Percentiles rank a stretch among this genome's conserved stretches.
phyloP scores from a whole-genome alignment of 2,113 vertebrate genomes.

The Caretta caretta region DNA sequence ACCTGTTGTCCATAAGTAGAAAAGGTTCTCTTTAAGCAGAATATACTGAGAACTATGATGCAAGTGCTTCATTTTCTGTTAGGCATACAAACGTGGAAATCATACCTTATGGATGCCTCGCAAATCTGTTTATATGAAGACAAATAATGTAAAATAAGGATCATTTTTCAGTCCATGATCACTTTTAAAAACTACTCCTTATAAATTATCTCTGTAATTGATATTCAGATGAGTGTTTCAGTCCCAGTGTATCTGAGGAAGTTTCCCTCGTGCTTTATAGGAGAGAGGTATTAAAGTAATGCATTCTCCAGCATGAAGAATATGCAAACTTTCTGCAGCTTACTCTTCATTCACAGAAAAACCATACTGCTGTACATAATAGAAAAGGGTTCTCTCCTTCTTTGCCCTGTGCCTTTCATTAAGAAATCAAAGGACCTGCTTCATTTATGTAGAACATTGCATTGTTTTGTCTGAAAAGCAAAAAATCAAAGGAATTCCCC shows the following conservation, averaged over 20 bases:
- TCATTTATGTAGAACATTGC: not conserved
- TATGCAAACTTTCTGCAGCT: not conserved
- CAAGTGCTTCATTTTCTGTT: not conserved
- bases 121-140: not conserved
- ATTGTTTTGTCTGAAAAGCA: not conserved
- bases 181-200: not conserved
- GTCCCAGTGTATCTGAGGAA: not conserved
- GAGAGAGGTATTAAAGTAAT: not conserved
- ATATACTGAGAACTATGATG: not conserved
- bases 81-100: not conserved
- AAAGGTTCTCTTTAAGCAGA: not conserved
- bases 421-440: not conserved
- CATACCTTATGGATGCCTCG: not conserved
- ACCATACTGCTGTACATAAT: not conserved
- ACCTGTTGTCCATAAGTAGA: not conserved
- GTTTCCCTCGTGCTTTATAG: not conserved
- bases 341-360: not conserved
- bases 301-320: not conserved
- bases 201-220: not conserved
- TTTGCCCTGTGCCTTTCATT: not conserved
- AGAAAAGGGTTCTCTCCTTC: not conserved
- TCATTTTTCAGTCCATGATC: not conserved
- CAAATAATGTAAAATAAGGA: not conserved
- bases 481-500: not conserved
- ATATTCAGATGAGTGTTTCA: not conserved